Evolutionary conservation across 2,888 invertebrate genomes (phyloP), one percentile per base, ranked within the genome.

Genomic region (Polydrusus pterygomalis): DNA sequence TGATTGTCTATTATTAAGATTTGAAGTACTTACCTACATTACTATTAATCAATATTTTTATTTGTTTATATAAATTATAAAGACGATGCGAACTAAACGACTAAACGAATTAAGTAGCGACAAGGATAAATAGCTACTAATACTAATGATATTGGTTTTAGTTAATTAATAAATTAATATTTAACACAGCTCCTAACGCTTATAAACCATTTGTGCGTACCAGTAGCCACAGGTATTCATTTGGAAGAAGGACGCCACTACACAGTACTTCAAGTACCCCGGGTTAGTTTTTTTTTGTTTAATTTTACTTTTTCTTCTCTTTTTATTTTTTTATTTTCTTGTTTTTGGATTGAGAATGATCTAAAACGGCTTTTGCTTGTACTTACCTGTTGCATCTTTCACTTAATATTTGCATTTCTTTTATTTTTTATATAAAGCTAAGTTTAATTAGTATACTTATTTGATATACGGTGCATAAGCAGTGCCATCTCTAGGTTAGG

Each of bases 221-320:
- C 58, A 78, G 79, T 75, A 83, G 83, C 68, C 81, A 82, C 71
- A 80, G 84, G 76, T 85, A 83, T 76, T 91, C 91, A 6, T 91
- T 94, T 80, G 91, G 91, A 47, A 89, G 90, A 17, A 92, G 91
- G 81, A 90, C 91, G 13, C 87, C 86, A 63, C 85, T 86, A 56
- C 86, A 86, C 45, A 89, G 89, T 85, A 85, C 79, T 40, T 82
- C 82, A 54, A 82, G 83, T 56, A 84, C 83, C 47, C 84, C 84
- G 20, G 84, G 84, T 84, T 81, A 81, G 83, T 83, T 80, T 68
- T 74, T 72, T 78, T 78, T 69, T 69, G 34, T 73, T 77, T 72
- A 56, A 40, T 15, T 62, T 56, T 54, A 62, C 49, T 38, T 43
- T 63, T 62, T 75, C 10, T 70, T 58, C 38, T 60, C 25, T 58